phyloP scores from a whole-genome alignment of 64 coral and sea anemone species.

The Montipora sp. region DNA sequence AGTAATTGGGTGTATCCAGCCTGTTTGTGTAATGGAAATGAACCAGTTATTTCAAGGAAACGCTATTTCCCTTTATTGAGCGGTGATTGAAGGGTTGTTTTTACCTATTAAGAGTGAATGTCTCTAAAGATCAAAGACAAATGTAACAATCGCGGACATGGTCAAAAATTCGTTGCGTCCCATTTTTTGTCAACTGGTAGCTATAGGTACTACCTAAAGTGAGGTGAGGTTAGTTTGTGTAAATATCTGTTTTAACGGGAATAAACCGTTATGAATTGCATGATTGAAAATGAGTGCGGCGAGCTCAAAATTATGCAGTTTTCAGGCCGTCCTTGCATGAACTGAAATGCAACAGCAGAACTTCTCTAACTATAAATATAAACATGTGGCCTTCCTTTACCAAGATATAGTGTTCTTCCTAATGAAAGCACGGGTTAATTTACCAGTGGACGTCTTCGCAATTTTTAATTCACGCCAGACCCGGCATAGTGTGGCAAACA shows the following conservation, averaged over 20 bases:
- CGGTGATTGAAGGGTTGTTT: no score
- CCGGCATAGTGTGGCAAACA: conserved; percentile 5
- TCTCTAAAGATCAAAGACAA: not conserved
- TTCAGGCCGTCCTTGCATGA: conserved; percentile 1
- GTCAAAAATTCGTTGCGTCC: not conserved
- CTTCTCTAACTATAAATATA: conserved; percentile 25
- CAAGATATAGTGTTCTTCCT: not conserved
- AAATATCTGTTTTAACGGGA: not conserved
- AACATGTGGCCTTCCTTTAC: not conserved
- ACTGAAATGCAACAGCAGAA: conserved; percentile 10
- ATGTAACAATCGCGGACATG: not conserved
- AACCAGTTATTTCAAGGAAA: no score
- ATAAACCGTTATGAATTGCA: not conserved
- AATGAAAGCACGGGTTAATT: not conserved
- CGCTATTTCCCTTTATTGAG: no score
- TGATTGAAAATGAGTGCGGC: not conserved
- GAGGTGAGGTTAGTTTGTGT: not conserved
- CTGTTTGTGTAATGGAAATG: no score
- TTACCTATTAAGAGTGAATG: not conserved
- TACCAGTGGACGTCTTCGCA: not conserved
- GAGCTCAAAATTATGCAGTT: conserved; percentile 4
- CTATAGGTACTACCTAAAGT: not conserved
- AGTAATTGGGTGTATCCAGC: no score
- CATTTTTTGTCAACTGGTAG: conserved; percentile 1
- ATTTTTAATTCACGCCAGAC: conserved; percentile 41